Conservation (phyloP, 1,140 invertebrate genomes). For the Temnothorax curvispinosus region DNA sequence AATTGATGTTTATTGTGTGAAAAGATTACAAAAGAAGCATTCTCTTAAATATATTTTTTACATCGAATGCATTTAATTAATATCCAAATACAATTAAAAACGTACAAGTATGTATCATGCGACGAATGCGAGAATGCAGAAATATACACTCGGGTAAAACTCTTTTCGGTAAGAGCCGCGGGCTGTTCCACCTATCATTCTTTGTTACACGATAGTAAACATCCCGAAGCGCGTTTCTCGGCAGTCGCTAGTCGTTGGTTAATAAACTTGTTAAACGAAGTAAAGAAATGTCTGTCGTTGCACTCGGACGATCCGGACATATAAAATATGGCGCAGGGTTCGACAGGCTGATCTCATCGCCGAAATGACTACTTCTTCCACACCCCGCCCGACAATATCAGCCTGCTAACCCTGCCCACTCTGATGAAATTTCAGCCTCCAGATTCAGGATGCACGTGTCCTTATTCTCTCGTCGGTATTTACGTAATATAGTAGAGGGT, state of each 20-base stretch:
- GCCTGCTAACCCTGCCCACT: constrained; percentile 87
- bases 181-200: background rate
- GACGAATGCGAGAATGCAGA: background rate
- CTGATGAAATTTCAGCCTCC: constrained; percentile 55
- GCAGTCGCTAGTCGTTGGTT: background rate
- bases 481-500: background rate
- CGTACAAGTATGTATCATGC: background rate
- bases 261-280: constrained; percentile 39
- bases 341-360: constrained; percentile 90
- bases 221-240: background rate
- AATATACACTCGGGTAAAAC: background rate
- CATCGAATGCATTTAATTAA: background rate
- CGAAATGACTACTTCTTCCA: constrained; percentile 87
- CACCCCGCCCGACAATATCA: constrained; percentile 88
- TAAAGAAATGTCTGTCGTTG: constrained; percentile 24
- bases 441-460: background rate
- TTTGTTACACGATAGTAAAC: background rate
- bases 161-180: background rate
- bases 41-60: background rate
- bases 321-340: constrained; percentile 83
- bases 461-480: constrained; percentile 2
- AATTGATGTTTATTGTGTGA: background rate
- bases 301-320: constrained; percentile 32
- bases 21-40: background rate
- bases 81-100: background rate